A percentile compares a stretch with the other conserved stretches of the same genome.
Conservation (phyloP, 1,140 invertebrate genomes). For the Bombus sibiricus region DNA sequence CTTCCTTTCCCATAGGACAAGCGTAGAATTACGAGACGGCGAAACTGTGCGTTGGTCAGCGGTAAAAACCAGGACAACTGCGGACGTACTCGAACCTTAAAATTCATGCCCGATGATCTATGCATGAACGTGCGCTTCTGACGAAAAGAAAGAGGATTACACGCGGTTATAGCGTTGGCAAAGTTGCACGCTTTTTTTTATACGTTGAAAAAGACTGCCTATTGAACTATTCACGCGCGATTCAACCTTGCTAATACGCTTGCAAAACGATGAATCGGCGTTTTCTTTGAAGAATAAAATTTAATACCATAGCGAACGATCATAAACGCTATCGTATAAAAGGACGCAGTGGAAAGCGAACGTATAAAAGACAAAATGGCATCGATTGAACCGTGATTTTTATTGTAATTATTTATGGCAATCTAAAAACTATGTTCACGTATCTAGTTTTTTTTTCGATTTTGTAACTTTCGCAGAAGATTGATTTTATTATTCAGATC, state of each 20-base stretch:
- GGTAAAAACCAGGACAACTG: slow-evolving; percentile 27
- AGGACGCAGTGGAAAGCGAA: background rate
- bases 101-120: slow-evolving; percentile 36
- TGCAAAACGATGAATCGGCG: background rate
- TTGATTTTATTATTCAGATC: background rate
- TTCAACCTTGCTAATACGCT: background rate
- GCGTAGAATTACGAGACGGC: background rate
- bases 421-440: background rate
- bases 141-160: slow-evolving; percentile 37
- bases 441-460: background rate
- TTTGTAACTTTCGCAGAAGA: background rate
- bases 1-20: background rate
- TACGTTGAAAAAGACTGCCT: background rate
- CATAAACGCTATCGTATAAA: background rate
- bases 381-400: background rate
- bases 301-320: background rate
- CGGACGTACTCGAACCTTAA: slow-evolving; percentile 8
- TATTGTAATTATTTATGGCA: background rate
- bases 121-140: background rate
- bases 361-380: background rate
- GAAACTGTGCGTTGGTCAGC: slow-evolving; percentile 31
- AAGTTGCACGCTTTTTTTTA: background rate
- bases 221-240: background rate
- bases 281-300: background rate
- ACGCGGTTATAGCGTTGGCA: background rate